Percentiles rank a stretch among this genome's conserved stretches.
Evolutionary conservation across 2,797 vertebrate species (phyloP).

Genomic region (Kryptopterus vitreolus): DNA sequence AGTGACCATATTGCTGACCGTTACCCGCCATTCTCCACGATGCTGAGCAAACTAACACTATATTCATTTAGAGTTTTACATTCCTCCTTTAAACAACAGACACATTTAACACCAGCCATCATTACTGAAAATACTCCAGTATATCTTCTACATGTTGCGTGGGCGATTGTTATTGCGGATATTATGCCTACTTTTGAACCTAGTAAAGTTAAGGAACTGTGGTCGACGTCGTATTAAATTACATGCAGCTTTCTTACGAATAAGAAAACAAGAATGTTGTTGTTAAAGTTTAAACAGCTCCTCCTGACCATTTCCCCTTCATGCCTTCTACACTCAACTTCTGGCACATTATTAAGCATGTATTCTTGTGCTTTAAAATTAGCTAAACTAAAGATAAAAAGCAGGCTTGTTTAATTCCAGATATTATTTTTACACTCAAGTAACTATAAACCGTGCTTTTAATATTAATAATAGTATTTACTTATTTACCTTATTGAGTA

Average conservation of each 20-base stretch:
- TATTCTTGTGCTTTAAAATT: too few relatives aligned
- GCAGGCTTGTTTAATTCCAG: not conserved
- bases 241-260: too few relatives aligned
- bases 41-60: not conserved
- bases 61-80: not conserved
- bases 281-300: not conserved
- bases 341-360: not conserved
- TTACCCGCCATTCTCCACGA: not conserved
- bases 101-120: too few relatives aligned
- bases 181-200: not conserved
- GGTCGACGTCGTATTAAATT: too few relatives aligned
- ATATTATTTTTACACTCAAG: not conserved
- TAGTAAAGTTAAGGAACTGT: not conserved
- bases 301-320: not conserved
- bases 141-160: not conserved
- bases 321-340: not conserved
- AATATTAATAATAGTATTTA: too few relatives aligned
- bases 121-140: not conserved
- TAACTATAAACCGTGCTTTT: not conserved
- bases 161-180: not conserved
- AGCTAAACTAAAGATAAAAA: not conserved
- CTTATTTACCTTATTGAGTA: too few relatives aligned
- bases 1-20: not conserved
- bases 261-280: not conserved
- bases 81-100: not conserved